Percentiles rank a stretch among this genome's conserved stretches.
These are phyloP conservation scores for Columba guinea DNA, from an alignment of 2,797 vertebrate species.

Conservation along the genomic window DNA sequence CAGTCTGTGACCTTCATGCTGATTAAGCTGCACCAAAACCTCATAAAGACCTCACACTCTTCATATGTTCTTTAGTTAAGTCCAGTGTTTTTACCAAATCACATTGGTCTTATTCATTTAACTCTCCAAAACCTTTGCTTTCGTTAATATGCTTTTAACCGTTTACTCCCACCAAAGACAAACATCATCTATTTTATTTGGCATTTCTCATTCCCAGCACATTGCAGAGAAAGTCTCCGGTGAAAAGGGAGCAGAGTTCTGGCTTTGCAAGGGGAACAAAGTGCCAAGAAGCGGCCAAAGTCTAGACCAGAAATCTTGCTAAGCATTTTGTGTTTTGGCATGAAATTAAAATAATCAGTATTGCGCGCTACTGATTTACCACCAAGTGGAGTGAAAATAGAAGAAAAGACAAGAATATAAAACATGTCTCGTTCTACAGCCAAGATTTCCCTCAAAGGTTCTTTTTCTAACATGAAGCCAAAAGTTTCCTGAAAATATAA, in stretches of 20 bases:
- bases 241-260: background rate
- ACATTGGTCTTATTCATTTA: fast-evolving
- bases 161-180: background rate
- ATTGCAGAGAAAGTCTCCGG: background rate
- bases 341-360: background rate
- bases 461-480: background rate
- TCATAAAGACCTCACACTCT: background rate
- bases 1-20: background rate
- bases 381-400: background rate
- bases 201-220: background rate
- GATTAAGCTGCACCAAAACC: background rate
- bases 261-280: background rate
- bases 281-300: background rate
- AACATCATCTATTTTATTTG: background rate
- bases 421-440: background rate
- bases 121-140: background rate
- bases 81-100: background rate
- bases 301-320: background rate
- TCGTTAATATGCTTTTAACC: background rate
- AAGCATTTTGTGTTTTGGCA: background rate
- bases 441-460: conserved; percentile 2
- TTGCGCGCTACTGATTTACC: background rate
- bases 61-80: background rate
- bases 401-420: background rate
- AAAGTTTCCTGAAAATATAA: background rate